Evolutionary conservation across 23 tunicate genomes (phyloP).

Genomic region (Trididemnum miniatum): DNA sequence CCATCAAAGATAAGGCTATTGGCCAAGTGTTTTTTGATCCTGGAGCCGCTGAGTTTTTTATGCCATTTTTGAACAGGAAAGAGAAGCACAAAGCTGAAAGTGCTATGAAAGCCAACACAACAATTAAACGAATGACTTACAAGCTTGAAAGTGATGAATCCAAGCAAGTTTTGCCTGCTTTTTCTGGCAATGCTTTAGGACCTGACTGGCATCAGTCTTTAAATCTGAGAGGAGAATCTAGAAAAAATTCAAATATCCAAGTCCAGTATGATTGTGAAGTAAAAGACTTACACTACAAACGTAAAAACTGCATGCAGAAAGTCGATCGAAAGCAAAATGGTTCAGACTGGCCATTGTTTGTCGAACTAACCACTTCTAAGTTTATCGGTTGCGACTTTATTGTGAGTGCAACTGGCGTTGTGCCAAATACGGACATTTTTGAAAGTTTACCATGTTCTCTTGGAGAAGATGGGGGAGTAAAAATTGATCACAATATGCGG

Average conservation of each 20-base stretch:
- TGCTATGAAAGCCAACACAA: neutral
- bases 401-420: conserved; percentile 91
- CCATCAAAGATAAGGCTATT: conserved; percentile 71
- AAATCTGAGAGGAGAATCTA: conserved; percentile 18
- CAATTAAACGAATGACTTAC: conserved; percentile 48
- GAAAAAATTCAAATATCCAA: neutral
- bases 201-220: conserved; percentile 87
- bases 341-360: conserved; percentile 55
- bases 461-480: conserved; percentile 61
- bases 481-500: conserved; percentile 77
- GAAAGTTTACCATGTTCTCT: conserved; percentile 20
- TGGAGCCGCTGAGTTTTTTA: conserved; percentile 85
- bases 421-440: conserved; percentile 55
- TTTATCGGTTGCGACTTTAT: conserved; percentile 64
- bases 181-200: conserved; percentile 78
- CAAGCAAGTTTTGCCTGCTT: neutral
- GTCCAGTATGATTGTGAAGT: conserved; percentile 65
- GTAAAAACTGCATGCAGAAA: neutral
- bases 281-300: conserved; percentile 5
- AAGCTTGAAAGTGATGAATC: conserved; percentile 13
- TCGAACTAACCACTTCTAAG: conserved; percentile 56
- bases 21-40: conserved; percentile 82
- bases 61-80: conserved; percentile 43
- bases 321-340: conserved; percentile 2
- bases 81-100: conserved; percentile 1